phyloP scores from a whole-genome alignment of 1,140 invertebrate genomes.

The Heterodera carotae region DNA sequence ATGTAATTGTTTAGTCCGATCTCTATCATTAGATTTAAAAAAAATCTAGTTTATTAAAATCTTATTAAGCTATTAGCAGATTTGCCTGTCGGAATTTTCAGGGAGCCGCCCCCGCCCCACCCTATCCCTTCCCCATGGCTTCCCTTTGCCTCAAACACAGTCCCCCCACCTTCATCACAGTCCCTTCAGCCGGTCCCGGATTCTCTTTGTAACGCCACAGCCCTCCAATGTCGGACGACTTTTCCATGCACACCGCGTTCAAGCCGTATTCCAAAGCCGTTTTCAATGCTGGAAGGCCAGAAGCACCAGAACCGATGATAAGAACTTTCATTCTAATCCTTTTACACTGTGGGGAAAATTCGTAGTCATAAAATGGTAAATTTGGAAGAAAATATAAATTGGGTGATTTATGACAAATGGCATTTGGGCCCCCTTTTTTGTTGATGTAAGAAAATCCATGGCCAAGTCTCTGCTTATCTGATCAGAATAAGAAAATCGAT shows the following conservation, averaged over 20 bases:
- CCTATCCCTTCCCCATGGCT: background rate
- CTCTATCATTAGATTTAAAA: too few species aligned
- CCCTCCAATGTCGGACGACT: conserved; percentile 65
- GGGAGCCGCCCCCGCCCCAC: too few species aligned
- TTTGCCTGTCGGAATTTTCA: too few species aligned
- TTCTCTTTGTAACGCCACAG: conserved; percentile 64
- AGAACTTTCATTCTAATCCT: conserved; percentile 37
- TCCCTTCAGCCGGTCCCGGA: conserved; percentile 54
- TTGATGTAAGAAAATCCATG: too few species aligned
- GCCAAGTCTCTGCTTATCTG: too few species aligned
- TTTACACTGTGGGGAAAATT: background rate
- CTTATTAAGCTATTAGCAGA: too few species aligned
- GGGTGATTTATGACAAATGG: too few species aligned
- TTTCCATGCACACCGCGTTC: conserved; percentile 55
- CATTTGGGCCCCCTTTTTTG: too few species aligned
- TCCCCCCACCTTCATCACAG: conserved; percentile 64
- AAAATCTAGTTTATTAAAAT: too few species aligned
- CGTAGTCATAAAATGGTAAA: background rate
- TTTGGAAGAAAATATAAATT: background rate
- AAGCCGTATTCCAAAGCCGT: conserved; percentile 6
- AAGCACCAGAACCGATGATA: conserved; percentile 39
- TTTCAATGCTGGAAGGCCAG: conserved; percentile 35
- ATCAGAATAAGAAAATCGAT: too few species aligned
- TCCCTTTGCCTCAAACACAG: too few species aligned
- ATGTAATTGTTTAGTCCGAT: too few species aligned